phyloP scores from a whole-genome alignment of 2,113 vertebrate genomes.

The Balaeniceps rex region DNA sequence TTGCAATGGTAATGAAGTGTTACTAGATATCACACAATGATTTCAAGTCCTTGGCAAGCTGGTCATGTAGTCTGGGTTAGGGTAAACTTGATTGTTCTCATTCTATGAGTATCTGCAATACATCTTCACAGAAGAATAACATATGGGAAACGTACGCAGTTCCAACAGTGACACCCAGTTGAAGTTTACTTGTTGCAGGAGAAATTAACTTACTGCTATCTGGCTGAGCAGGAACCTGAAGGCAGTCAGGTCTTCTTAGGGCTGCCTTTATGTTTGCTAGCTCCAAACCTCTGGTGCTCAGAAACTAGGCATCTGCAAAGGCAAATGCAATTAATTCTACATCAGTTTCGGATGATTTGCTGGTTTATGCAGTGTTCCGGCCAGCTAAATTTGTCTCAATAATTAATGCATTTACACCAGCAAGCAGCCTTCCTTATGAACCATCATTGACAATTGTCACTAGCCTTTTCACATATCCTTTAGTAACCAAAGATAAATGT shows the following conservation, averaged over 20 bases:
- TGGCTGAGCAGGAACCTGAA: neutral
- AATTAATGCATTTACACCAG: conserved; percentile 32
- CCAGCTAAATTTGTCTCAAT: conserved; percentile 31
- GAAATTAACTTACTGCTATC: neutral
- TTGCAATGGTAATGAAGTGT: neutral
- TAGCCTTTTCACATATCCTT: neutral
- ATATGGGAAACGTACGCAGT: neutral
- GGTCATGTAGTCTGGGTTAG: neutral
- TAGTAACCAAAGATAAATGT: neutral
- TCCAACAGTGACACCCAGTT: neutral
- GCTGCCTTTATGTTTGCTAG: neutral
- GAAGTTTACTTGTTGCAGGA: neutral
- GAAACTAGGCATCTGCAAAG: neutral
- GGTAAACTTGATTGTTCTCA: neutral
- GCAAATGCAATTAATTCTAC: neutral
- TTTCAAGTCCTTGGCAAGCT: neutral
- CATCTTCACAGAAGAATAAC: neutral
- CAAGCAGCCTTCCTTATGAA: conserved; percentile 6
- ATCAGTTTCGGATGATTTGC: conserved; percentile 25
- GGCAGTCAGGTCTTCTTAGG: neutral
- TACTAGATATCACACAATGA: neutral
- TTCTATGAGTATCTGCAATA: neutral
- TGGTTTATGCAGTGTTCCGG: conserved; percentile 4
- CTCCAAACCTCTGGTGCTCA: neutral
- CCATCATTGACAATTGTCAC: neutral